Base-by-base conservation (phyloP, 2,113 vertebrate genomes). In the Ursus arctos region DNA sequence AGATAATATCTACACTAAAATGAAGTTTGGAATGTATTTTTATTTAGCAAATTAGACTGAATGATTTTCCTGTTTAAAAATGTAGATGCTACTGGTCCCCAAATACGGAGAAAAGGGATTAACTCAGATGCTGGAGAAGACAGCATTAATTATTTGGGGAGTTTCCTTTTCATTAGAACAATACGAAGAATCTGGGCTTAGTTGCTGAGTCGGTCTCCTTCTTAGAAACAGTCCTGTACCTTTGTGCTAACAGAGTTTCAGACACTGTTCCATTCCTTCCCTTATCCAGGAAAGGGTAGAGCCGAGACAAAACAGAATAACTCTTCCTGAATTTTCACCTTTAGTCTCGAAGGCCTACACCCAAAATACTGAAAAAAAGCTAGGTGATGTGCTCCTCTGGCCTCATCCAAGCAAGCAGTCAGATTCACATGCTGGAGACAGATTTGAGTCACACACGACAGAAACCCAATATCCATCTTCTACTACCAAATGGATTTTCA, bases 311-410 rank as follows among this genome's bases (percentile, higher is more conserved):
- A 77, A 93, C 28, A 94, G 47, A 88, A 91, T 65, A 65, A 33
- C 31, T 51, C 90, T 93, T 87, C n/a, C 40, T 89, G 26, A 72
- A 93, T 79, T 86, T 96, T 82, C 26, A 43, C 24, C 47, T 96
- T 96, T 95, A 90, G 82, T 95, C 84, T 84, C 91, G 49, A 94
- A 31, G 65, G 12, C 21, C 10, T 93, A 95, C 6, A 80, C n/a
- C 31, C 14, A 90, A 94, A 59, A 93, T 93, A 93, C 69, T 89
- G 49, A 15, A 49, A 49, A 91, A 81, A 65, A 10, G 63, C 31
- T 47, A 9, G 51, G 15, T 59, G 24, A 79, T 51, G 28, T 59
- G n/a, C 12, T 92, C 31, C 61, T 96, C 10, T 96, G 49, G 72
- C 55, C 43, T 89, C 90, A 86, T 83, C n/a, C 33, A 93, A 97